Percentiles rank a stretch among this genome's conserved stretches.
These are phyloP conservation scores for Prorops nasuta DNA, from an alignment of 1,140 invertebrate genomes.

Conservation along the genomic window DNA sequence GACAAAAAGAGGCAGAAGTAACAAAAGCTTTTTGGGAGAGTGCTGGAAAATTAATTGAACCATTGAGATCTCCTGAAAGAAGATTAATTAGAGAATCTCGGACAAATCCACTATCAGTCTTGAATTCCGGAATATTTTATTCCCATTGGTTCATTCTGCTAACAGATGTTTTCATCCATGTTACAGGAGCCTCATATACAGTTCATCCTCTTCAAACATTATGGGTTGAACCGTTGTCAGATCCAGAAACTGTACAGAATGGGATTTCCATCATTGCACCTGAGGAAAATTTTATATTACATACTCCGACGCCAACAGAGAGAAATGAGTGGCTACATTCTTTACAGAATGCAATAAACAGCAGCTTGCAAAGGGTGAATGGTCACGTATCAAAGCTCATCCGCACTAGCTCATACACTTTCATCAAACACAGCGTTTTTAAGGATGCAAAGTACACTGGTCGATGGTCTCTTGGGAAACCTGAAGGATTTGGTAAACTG, in stretches of 20 bases:
- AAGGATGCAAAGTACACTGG: slow-evolving; percentile 76
- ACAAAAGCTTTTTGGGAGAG: slow-evolving; percentile 78
- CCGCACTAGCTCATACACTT: slow-evolving; percentile 71
- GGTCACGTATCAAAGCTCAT: slow-evolving; percentile 66
- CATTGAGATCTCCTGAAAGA: slow-evolving; percentile 66
- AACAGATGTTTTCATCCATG: slow-evolving; percentile 72
- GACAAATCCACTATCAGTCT: slow-evolving; percentile 66
- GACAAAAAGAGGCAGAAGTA: slow-evolving; percentile 65
- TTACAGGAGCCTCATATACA: slow-evolving; percentile 62
- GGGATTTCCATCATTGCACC: slow-evolving; percentile 71
- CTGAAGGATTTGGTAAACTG: slow-evolving; percentile 79
- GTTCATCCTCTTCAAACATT: slow-evolving; percentile 70
- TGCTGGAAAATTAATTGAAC: slow-evolving; percentile 66
- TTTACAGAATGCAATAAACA: slow-evolving; percentile 66
- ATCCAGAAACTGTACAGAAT: slow-evolving; percentile 61
- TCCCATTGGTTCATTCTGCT: slow-evolving; percentile 77
- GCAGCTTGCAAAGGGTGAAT: slow-evolving; percentile 38
- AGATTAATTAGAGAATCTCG: slow-evolving; percentile 77
- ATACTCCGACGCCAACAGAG: slow-evolving; percentile 64
- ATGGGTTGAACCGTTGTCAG: slow-evolving; percentile 72
- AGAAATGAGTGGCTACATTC: slow-evolving; percentile 79
- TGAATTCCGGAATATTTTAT: slow-evolving; percentile 67
- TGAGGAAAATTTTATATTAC: slow-evolving; percentile 72
- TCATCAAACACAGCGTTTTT: slow-evolving; percentile 69
- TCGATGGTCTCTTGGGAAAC: slow-evolving; percentile 76